These are phyloP conservation scores for Epinephelus malabaricus DNA, from an alignment of 2,797 vertebrate species.

Conservation along the genomic window DNA sequence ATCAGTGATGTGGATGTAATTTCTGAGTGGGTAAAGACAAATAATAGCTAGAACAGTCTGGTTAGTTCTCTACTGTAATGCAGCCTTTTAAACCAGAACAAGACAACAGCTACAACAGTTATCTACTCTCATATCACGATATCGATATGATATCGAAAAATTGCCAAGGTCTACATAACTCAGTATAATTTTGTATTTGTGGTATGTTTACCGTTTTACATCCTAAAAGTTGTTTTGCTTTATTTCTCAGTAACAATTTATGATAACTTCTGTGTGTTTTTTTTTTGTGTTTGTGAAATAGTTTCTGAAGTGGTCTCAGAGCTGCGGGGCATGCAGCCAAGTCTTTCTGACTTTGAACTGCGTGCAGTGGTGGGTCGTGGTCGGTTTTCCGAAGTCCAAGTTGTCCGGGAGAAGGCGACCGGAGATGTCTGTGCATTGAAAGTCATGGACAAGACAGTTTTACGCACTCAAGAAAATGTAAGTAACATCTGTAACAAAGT, in stretches of 20 bases:
- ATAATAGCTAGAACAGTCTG: too few species aligned
- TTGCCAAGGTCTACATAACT: not conserved
- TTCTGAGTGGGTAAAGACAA: too few species aligned
- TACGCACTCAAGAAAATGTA: constrained; percentile 91
- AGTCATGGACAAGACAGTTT: constrained; percentile 91
- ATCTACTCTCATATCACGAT: too few species aligned
- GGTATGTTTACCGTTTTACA: not conserved
- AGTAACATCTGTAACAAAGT: constrained; percentile 45
- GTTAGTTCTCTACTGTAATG: too few species aligned
- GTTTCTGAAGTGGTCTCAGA: constrained; percentile 92
- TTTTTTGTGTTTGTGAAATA: constrained; percentile 71
- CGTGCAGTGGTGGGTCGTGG: constrained; percentile 91
- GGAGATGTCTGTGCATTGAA: constrained; percentile 97
- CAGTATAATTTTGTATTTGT: not conserved
- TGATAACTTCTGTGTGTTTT: constrained; percentile 18
- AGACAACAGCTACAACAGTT: too few species aligned
- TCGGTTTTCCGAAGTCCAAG: constrained; percentile 92
- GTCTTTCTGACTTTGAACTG: constrained; percentile 91
- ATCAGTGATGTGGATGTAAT: too few species aligned
- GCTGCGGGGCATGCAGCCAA: constrained; percentile 91
- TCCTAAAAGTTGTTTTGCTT: not conserved
- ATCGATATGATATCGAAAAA: too few species aligned
- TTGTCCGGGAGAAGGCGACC: constrained; percentile 92
- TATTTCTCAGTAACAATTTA: not conserved
- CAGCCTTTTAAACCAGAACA: too few species aligned